Evolutionary conservation across 2,113 vertebrate genomes (phyloP).

Genomic region (Chiloscyllium plagiosum): DNA sequence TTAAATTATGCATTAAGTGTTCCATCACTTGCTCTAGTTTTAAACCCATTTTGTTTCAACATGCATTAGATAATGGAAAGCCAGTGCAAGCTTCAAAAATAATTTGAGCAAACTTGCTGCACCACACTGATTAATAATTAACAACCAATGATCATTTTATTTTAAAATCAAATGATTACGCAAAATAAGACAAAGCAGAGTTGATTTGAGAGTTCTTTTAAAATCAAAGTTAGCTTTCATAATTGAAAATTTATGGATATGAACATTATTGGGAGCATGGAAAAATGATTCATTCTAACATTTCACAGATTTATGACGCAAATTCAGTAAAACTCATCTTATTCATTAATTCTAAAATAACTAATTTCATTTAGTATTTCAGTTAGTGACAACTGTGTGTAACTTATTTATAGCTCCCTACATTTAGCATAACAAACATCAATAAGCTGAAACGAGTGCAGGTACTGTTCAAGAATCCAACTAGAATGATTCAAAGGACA

Average conservation of each 20-base stretch:
- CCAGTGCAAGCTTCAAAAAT: too few relatives aligned
- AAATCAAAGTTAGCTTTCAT: neutral
- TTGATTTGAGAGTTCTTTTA: neutral
- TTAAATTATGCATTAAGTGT: neutral
- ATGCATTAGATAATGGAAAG: neutral
- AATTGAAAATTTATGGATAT: neutral
- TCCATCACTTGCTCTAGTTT: neutral
- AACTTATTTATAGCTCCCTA: neutral
- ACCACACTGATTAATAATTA: neutral
- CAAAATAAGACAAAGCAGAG: neutral
- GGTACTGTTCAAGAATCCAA: neutral
- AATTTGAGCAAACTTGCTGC: neutral
- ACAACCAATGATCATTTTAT: neutral
- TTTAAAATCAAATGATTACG: neutral
- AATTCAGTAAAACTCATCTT: neutral
- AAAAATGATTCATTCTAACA: neutral
- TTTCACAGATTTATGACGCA: neutral
- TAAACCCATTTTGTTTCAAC: neutral
- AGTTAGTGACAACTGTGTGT: neutral
- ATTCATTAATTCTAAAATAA: neutral
- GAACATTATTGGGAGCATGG: neutral
- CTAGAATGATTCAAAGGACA: neutral
- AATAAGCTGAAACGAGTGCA: neutral
- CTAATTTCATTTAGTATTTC: neutral
- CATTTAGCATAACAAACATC: neutral